phyloP scores from a whole-genome alignment of 2,113 vertebrate species.

The Ammodytes marinus region DNA sequence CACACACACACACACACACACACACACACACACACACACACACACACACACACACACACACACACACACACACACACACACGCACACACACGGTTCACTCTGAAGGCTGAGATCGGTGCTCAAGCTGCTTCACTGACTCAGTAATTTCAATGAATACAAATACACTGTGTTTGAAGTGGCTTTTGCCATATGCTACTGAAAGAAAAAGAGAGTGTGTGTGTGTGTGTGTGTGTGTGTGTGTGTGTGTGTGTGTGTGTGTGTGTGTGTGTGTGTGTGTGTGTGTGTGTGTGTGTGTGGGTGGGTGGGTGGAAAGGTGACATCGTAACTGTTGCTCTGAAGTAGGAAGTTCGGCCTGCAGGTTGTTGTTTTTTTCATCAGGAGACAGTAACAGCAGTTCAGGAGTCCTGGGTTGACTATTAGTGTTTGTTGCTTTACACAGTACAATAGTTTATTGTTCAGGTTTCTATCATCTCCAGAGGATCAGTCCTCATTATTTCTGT shows the following conservation, averaged over 20 bases:
- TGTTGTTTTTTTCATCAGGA: not conserved
- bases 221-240: not conserved
- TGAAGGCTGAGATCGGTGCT: conserved; percentile 43
- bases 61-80: not conserved
- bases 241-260: not conserved
- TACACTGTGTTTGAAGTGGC: conserved; percentile 18
- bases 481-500: not conserved
- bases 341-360: not conserved
- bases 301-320: too few species aligned
- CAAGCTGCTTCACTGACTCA: conserved; percentile 45
- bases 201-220: conserved; percentile 5
- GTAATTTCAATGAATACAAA: conserved; percentile 51
- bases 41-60: conserved; percentile 1
- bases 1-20: not conserved
- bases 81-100: conserved; percentile 14
- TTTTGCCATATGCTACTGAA: conserved; percentile 15
- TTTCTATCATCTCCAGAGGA: not conserved
- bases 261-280: conserved; percentile 9
- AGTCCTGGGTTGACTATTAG: not conserved
- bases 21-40: not conserved
- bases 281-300: not conserved
- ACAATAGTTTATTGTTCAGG: too few species aligned
- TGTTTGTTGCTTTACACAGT: not conserved
- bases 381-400: conserved; percentile 1
- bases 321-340: not conserved